A percentile compares a stretch with the other conserved stretches of the same genome.
Evolutionary conservation across 2,113 vertebrate species (phyloP).

Genomic region (Gallinago media): DNA sequence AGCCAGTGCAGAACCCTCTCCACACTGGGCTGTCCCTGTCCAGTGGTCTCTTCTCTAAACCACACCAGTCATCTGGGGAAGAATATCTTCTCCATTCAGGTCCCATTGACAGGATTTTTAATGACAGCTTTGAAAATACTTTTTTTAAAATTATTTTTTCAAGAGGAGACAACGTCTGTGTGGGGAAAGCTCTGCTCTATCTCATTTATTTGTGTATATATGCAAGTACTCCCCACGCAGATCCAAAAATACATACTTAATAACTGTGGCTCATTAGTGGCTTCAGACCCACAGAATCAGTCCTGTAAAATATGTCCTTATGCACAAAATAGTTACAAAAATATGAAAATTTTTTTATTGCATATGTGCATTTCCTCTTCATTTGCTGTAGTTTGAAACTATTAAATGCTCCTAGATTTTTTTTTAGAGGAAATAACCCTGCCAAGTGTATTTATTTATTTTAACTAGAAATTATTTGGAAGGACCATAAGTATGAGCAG

Average conservation of each 20-base stretch:
- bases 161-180: not conserved
- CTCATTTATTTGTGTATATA: not conserved
- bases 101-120: not conserved
- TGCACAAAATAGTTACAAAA: not conserved
- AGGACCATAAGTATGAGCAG: constrained; percentile 32
- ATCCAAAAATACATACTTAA: not conserved
- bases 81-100: not conserved
- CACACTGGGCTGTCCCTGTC: not conserved
- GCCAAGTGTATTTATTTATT: constrained; percentile 18
- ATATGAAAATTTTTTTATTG: not conserved
- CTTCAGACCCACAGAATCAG: not conserved
- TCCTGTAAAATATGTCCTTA: not conserved
- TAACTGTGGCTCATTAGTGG: not conserved
- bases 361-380: not conserved
- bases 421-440: not conserved
- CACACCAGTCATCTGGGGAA: not conserved
- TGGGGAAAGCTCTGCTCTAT: not conserved
- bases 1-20: accelerated
- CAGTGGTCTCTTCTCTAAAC: not conserved
- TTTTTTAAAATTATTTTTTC: not conserved
- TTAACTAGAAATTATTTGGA: constrained; percentile 16
- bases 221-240: not conserved
- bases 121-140: not conserved
- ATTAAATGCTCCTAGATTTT: not conserved
- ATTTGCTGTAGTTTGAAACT: not conserved